A percentile compares a stretch with the other conserved stretches of the same genome.
These are phyloP conservation scores for Schizopygopsis pylzovi DNA, from an alignment of 2,797 vertebrate species.

Conservation along the genomic window DNA sequence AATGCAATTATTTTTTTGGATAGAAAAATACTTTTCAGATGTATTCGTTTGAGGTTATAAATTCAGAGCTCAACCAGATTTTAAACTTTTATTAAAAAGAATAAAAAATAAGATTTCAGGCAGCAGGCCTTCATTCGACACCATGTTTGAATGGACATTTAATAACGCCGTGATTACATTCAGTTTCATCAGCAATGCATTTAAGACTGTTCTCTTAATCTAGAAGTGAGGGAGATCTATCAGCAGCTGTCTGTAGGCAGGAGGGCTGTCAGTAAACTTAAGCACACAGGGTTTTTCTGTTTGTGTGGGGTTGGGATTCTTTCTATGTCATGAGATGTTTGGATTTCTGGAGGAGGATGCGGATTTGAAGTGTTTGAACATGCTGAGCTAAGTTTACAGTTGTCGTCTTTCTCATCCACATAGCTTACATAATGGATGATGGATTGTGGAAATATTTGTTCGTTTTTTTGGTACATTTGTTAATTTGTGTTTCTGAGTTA, in stretches of 20 bases:
- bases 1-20: neutral
- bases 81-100: neutral
- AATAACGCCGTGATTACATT: neutral
- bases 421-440: neutral
- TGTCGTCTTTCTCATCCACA: neutral
- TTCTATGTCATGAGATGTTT: conserved; percentile 7
- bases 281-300: neutral
- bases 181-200: conserved; percentile 31
- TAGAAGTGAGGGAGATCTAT: conserved; percentile 5
- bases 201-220: neutral
- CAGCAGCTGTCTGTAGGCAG: neutral
- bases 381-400: conserved; percentile 10
- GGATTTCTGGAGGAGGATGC: conserved; percentile 19
- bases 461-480: neutral
- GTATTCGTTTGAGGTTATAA: neutral
- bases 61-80: neutral
- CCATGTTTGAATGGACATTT: neutral
- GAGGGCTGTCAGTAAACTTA: neutral
- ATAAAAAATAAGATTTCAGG: neutral
- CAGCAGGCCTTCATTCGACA: neutral
- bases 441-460: neutral
- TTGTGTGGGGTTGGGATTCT: conserved; percentile 17
- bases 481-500: neutral
- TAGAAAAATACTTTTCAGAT: neutral
- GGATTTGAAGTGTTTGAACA: neutral